Evolutionary conservation across 2,113 vertebrate genomes (phyloP).

Genomic region (Elephas maximus): DNA sequence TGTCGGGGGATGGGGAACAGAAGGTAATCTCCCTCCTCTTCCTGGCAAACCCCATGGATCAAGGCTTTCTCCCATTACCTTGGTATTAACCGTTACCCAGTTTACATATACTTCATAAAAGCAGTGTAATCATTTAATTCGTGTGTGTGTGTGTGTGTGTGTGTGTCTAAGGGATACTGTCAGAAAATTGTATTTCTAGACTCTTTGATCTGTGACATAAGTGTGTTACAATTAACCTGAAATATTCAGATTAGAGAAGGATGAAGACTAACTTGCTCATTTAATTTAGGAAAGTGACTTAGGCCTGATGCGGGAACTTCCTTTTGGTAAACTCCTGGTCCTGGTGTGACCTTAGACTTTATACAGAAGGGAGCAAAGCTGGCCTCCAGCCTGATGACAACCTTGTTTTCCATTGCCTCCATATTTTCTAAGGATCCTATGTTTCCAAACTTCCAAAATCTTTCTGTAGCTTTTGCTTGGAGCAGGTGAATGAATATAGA

Average conservation of each 20-base stretch:
- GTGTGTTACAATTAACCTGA: neutral
- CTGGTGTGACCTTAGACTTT: neutral
- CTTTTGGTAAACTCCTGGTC: neutral
- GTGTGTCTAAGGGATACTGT: neutral
- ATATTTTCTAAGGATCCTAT: neutral
- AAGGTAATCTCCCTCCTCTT: neutral
- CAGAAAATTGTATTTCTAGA: neutral
- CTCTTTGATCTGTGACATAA: neutral
- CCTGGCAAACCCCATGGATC: neutral
- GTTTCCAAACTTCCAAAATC: neutral
- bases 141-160: neutral
- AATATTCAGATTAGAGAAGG: constrained; percentile 3
- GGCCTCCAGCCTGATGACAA: neutral
- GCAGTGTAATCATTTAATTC: neutral
- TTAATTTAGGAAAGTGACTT: neutral
- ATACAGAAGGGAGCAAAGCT: neutral
- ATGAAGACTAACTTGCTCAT: neutral
- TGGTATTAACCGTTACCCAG: neutral
- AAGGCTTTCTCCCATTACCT: neutral
- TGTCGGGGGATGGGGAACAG: neutral
- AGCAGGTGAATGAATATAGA: neutral
- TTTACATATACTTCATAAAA: neutral
- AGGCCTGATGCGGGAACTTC: neutral
- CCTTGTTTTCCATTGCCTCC: neutral
- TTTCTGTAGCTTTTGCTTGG: constrained; percentile 38